Base-by-base conservation (phyloP, 2,113 vertebrate species). In the Cottus gobio region DNA sequence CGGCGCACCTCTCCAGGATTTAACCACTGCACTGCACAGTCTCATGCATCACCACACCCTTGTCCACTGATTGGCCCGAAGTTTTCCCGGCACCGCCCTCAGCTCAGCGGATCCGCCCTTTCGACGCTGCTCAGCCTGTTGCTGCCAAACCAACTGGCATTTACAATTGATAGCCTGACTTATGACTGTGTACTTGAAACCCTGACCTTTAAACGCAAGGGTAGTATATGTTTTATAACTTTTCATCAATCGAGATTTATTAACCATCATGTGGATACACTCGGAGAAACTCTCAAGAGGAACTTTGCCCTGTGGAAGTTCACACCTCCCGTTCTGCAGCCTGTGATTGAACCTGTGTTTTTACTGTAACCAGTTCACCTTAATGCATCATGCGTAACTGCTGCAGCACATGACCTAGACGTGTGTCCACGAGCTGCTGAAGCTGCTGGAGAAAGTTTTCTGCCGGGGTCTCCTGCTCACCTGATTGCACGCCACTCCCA, bases 61-160 rank as follows among this genome's bases (percentile, higher is more conserved):
- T 64, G 44, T 2, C 7, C 0, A 0, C 24, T 75, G 90, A 95
- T 95, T 95, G 92, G 95, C n/a, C 37, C 31, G 87, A 95, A 95
- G 94, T 95, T 95, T 81, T 0, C 22, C 0, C 16, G 65, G 75
- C 67, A 11, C 91, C 93, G 75, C 93, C 94, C 87, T 64, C 81
- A 4, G n/a, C 62, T 44, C 13, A 0, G 24, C 74, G 81, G 80
- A 66, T 42, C 82, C 82, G 67, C 89, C 85, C 87, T 85, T 71
- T 61, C 71, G 64, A 48, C 80, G 12, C 82, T 37, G 76, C 85
- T 64, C 62, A 82, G 86, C 83, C 67, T 88, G 88, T 89, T 86
- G 83, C 84, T 84, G 84, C 85, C 82, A 88, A 87, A 82, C 39
- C 88, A 83, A 74, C 86, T 91, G 84, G 61, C 72, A 87, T 44